Base-by-base conservation (phyloP, 2,113 vertebrate genomes). In the Daboia siamensis region DNA sequence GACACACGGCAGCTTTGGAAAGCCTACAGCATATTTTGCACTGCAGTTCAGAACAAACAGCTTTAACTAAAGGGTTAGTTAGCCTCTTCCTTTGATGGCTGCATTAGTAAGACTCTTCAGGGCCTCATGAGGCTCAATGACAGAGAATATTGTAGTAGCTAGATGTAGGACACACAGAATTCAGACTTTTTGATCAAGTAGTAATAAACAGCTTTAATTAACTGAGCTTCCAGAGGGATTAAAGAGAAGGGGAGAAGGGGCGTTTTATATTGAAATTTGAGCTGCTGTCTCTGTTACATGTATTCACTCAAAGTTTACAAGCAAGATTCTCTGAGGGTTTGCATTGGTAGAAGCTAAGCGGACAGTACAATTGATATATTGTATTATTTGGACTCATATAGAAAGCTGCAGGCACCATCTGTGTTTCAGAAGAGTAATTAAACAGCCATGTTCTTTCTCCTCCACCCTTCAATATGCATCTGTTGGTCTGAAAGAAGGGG, bases 191-290 rank as follows among this genome's bases (percentile, higher is more conserved):
- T 98, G 95, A 98, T 98, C 96, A 97, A 97, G 95, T 96, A 97
- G 93, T 96, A 97, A 97, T 97, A 97, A 98, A 97, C 97, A 97
- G 93, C 64, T 98, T 96, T 97, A 98, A 98, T 98, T 97, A 98
- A 97, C 94, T 92, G 94, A 92, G 88, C 61, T 97, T 96, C 97
- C 95, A 94, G 95, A 93, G 89, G 95, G 92, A 95, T 96, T 97
- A 95, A 96, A 95, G 86, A 92, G 91, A 94, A 96, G 74, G 46
- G 90, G 93, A 96, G 69, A 95, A 84, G 69, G 69, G 93, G 88
- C 95, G 95, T 96, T 94, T 97, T 97, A 97, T 97, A 59, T 97
- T 97, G 97, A 95, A 93, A 96, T 96, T 96, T 96, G 91, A 97
- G 93, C 59, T 93, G 59, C 89, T 95, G 54, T 94, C 90, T 97